These are phyloP conservation scores for Actinia tenebrosa DNA, from an alignment of 64 coral and sea anemone species.

Conservation along the genomic window DNA sequence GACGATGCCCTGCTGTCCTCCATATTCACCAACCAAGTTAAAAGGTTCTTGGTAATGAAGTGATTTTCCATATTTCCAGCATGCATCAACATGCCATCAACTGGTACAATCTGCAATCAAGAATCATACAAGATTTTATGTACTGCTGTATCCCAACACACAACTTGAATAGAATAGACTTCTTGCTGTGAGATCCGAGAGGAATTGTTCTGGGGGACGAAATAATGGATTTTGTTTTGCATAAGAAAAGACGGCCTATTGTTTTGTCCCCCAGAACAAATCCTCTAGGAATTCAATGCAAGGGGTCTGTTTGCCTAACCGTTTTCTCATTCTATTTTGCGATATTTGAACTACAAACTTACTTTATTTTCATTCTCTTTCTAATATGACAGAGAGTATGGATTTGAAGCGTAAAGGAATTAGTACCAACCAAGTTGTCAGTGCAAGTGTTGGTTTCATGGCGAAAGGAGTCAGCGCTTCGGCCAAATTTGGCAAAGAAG, in stretches of 20 bases:
- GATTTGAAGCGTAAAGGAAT: neutral
- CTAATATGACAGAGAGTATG: neutral
- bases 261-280: too few species aligned
- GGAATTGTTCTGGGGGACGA: too few species aligned
- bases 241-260: too few species aligned
- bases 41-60: slow-evolving; percentile 2
- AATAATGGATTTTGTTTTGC: too few species aligned
- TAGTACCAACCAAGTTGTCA: neutral
- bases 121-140: neutral
- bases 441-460: neutral
- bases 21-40: neutral
- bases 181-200: too few species aligned
- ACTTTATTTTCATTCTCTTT: too few species aligned
- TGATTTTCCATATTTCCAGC: neutral
- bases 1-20: neutral
- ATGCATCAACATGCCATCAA: neutral
- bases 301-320: too few species aligned
- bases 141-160: too few species aligned
- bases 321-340: too few species aligned
- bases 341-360: too few species aligned
- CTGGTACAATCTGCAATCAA: neutral
- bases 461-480: neutral
- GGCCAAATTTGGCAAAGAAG: neutral
- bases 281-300: too few species aligned
- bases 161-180: too few species aligned